These are phyloP conservation scores for Gallinago nigripennis DNA, from an alignment of 2,797 vertebrate genomes.

Conservation along the genomic window DNA sequence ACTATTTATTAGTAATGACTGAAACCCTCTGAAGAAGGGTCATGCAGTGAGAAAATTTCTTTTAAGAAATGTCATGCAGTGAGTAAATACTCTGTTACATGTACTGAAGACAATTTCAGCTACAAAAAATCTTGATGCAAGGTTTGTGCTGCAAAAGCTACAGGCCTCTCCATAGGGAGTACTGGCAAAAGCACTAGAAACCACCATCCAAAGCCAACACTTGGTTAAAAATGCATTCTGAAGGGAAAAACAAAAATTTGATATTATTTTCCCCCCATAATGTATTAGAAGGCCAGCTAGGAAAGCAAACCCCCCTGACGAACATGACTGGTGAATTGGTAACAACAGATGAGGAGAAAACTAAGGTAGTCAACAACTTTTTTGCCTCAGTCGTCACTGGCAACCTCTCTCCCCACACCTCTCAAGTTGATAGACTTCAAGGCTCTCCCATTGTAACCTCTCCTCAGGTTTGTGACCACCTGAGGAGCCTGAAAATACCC, in stretches of 20 bases:
- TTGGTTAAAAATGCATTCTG: neutral
- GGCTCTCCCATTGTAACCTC: neutral
- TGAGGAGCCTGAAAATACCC: neutral
- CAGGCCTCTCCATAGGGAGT: neutral
- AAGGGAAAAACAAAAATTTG: neutral
- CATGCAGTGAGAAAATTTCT: neutral
- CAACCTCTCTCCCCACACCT: neutral
- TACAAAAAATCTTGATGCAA: neutral
- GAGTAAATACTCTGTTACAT: neutral
- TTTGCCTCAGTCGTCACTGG: neutral
- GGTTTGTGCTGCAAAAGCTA: neutral
- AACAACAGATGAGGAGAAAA: fast-evolving
- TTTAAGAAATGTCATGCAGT: neutral
- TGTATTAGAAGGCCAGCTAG: neutral
- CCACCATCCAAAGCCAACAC: neutral
- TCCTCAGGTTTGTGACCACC: neutral
- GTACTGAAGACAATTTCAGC: neutral
- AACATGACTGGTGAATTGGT: neutral
- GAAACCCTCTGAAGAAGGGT: neutral
- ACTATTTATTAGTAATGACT: neutral
- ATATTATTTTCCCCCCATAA: neutral
- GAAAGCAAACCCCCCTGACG: neutral
- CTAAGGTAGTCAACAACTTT: neutral
- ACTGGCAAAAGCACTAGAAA: neutral
- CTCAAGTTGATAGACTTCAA: neutral